Percentiles rank a stretch among this genome's conserved stretches.
Evolutionary conservation across 2,888 invertebrate species (phyloP).

Genomic region (Callosobruchus maculatus): DNA sequence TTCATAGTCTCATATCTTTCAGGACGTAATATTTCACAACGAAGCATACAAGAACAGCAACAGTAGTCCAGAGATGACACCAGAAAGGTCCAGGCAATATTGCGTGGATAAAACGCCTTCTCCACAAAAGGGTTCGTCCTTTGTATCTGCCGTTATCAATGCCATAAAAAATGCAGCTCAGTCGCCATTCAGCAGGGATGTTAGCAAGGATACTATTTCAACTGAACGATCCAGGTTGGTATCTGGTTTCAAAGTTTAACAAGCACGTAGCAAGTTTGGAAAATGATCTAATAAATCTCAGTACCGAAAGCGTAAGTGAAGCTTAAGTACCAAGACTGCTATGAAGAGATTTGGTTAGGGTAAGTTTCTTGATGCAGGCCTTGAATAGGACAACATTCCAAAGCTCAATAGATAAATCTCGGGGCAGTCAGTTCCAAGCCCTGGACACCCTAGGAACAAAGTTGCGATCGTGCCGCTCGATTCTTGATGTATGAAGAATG

Average conservation of each 20-base stretch:
- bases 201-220: conserved; percentile 39
- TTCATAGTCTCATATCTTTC: conserved; percentile 18
- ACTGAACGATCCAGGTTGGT: conserved; percentile 28
- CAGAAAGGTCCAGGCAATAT: conserved; percentile 49
- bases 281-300: too few species aligned
- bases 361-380: too few species aligned
- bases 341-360: too few species aligned
- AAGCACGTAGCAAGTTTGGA: too few species aligned
- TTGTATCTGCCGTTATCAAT: conserved; percentile 70
- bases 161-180: conserved; percentile 53
- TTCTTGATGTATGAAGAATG: too few species aligned
- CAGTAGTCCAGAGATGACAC: conserved; percentile 56
- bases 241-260: conserved; percentile 30
- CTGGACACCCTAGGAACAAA: too few species aligned
- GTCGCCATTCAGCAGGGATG: conserved; percentile 31
- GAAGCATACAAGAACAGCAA: conserved; percentile 73
- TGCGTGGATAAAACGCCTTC: conserved; percentile 49
- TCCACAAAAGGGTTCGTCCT: conserved; percentile 62
- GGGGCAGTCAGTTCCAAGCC: too few species aligned
- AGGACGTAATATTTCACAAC: conserved; percentile 76
- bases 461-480: too few species aligned
- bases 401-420: too few species aligned
- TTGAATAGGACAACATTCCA: too few species aligned
- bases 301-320: too few species aligned
- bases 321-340: too few species aligned